These are phyloP conservation scores for Neoscelio sp. DNA, from an alignment of 2,888 invertebrate genomes.

Conservation along the genomic window DNA sequence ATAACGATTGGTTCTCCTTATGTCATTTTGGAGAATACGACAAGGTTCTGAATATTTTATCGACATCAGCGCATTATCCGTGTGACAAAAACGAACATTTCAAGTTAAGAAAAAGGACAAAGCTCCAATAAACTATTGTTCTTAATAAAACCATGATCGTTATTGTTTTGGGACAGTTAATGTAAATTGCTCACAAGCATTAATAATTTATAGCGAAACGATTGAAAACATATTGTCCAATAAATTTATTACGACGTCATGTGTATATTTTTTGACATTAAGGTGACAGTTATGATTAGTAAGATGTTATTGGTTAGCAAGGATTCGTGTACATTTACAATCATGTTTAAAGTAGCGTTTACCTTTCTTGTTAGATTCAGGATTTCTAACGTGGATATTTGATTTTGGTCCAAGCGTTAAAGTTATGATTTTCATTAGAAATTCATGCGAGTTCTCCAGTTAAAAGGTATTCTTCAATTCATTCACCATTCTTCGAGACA, in stretches of 20 bases:
- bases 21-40: constrained; percentile 41
- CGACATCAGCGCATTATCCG: constrained; percentile 3
- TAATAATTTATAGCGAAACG: constrained; percentile 13
- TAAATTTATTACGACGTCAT: no score
- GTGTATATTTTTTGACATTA: no score
- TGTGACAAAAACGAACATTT: constrained; percentile 20
- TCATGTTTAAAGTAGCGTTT: neutral
- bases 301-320: no score
- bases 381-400: constrained; percentile 3
- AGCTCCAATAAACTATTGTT: neutral
- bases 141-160: neutral
- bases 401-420: constrained; percentile 7
- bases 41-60: constrained; percentile 49
- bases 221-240: neutral
- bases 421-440: constrained; percentile 24
- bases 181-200: no score
- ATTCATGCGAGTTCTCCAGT: constrained; percentile 13
- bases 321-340: neutral
- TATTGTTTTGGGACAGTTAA: no score
- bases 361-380: neutral
- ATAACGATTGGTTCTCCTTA: constrained; percentile 19
- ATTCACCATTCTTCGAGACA: constrained; percentile 27
- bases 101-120: neutral
- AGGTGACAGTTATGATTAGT: no score
- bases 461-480: constrained; percentile 30